Base-by-base conservation (phyloP, 2,113 vertebrate genomes). In the Pteronura brasiliensis region DNA sequence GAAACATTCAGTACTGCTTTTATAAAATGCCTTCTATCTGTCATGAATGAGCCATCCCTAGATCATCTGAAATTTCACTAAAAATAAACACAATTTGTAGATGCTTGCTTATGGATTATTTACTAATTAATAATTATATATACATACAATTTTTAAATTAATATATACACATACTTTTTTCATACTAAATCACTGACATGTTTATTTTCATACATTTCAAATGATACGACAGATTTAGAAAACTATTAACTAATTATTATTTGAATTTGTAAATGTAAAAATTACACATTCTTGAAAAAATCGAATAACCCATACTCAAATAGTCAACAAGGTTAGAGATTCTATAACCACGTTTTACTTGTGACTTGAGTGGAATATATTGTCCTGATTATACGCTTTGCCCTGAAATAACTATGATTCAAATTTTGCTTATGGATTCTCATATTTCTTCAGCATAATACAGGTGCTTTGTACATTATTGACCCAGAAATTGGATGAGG, bases 361-460 rank as follows among this genome's bases (percentile, higher is more conserved):
- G 84, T 79, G 57, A 25, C 59, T 72, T 69, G 9, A 98, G 42
- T 52, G 21, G 36, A 52, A 89, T 88, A 34, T 93, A 84, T 94
- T 88, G 5, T 42, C 14, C 4, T 86, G 88, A 93, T 86, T 74
- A 81, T 74, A 94, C 87, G 7, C 11, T 97, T 71, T 14, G 9
- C 80, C 86, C 57, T 92, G 27, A 76, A 96, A 94, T 65, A 96
- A 84, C 90, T n/a, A 31, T 21, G 0, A 96, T 96, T 95, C 42
- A 97, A 25, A 95, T 69, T 69, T 0, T 91, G 79, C 2, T 90
- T 18, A 44, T 57, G 18, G 18, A 93, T 93, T 97, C 90, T 77
- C 93, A 34, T 1, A 93, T 81, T 92, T 96, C 10, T 23, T 90
- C 10, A 55, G 11, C 20, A 31, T 9, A 95, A 12, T 3, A 0